Percentiles rank a stretch among this genome's conserved stretches.
Conservation (phyloP, 2,888 invertebrate genomes). For the Melinopterus prodromus region DNA sequence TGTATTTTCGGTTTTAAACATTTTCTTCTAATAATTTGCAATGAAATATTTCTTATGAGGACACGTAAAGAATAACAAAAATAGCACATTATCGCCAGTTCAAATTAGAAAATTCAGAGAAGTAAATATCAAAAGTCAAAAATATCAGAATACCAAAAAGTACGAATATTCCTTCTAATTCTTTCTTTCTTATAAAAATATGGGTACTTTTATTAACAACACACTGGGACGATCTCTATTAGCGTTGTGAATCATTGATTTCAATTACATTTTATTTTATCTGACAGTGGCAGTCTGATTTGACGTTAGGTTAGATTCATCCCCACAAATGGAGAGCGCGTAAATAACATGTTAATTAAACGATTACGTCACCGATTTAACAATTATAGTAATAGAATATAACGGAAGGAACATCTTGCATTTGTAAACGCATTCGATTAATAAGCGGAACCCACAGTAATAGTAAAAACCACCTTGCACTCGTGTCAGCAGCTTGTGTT, state of each 20-base stretch:
- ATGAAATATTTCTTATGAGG: too few relatives aligned
- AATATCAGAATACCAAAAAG: too few relatives aligned
- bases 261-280: neutral
- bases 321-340: neutral
- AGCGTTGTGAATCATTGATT: neutral
- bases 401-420: neutral
- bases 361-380: conserved; percentile 4
- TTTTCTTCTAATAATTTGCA: too few relatives aligned
- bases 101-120: too few relatives aligned
- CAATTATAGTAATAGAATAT: neutral
- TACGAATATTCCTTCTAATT: too few relatives aligned
- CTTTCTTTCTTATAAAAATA: too few relatives aligned
- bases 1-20: too few relatives aligned
- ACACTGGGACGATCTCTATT: too few relatives aligned
- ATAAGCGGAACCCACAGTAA: neutral
- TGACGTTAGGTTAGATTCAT: neutral
- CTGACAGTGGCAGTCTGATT: neutral
- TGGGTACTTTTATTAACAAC: too few relatives aligned
- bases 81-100: too few relatives aligned
- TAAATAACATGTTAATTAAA: neutral
- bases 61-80: too few relatives aligned
- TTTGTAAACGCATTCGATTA: neutral
- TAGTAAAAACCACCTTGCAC: neutral
- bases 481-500: neutral
- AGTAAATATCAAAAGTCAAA: too few relatives aligned